Conservation (phyloP, 2,888 invertebrate species). For the Drosophila paranaensis region DNA sequence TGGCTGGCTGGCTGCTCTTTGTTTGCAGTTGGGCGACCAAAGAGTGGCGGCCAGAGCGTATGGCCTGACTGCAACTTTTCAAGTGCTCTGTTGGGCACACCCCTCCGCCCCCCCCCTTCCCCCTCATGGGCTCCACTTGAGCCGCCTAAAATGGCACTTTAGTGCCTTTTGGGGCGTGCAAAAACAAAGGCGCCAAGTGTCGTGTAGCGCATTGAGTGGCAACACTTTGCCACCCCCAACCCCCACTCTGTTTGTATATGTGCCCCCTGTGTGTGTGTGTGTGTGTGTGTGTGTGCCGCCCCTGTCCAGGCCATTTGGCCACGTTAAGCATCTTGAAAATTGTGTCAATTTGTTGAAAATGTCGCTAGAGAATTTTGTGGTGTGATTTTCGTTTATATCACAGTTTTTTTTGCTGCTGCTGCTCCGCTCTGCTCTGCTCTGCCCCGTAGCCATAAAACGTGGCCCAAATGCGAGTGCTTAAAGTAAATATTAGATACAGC, state of each 20-base stretch:
- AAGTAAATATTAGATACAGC: constrained; percentile 7
- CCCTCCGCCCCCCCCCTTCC: constrained; percentile 3
- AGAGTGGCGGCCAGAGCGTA: constrained; percentile 9
- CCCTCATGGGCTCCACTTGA: constrained; percentile 73
- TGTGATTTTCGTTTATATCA: constrained; percentile 69
- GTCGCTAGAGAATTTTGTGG: constrained; percentile 76
- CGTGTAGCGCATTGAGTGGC: constrained; percentile 75
- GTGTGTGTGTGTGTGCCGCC: constrained; percentile 6
- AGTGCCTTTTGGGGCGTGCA: constrained; percentile 80
- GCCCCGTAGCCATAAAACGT: constrained; percentile 16
- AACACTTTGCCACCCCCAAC: constrained; percentile 47
- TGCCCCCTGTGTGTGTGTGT: constrained; percentile 16
- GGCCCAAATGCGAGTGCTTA: background rate
- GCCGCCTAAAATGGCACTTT: constrained; percentile 83
- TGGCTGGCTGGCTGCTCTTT: constrained; percentile 53
- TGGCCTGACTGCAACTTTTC: constrained; percentile 70
- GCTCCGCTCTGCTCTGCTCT: constrained; percentile 7
- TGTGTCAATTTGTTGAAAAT: constrained; percentile 81
- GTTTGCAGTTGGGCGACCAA: constrained; percentile 32
- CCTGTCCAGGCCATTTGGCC: constrained; percentile 59
- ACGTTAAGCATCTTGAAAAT: constrained; percentile 79
- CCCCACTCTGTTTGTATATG: background rate
- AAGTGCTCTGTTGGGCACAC: constrained; percentile 60
- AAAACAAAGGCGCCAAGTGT: constrained; percentile 78
- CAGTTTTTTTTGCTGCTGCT: constrained; percentile 20